Evolutionary conservation across 2,888 invertebrate species (phyloP).

Genomic region (Stenodema calcarata): DNA sequence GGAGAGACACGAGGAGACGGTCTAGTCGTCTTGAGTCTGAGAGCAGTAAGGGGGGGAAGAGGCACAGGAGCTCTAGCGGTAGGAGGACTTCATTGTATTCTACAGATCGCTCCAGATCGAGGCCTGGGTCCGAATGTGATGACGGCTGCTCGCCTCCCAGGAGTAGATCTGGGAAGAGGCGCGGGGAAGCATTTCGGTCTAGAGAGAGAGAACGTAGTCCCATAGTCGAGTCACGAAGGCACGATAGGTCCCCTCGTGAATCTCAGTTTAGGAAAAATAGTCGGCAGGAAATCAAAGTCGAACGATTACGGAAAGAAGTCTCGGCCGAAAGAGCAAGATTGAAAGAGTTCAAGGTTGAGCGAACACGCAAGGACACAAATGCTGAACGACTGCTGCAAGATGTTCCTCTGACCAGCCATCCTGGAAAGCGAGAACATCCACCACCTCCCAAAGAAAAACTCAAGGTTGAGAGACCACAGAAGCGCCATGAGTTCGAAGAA

Average conservation of each 20-base stretch:
- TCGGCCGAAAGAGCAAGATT: background rate
- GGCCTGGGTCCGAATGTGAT: background rate
- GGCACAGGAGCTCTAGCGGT: background rate
- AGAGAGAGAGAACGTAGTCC: background rate
- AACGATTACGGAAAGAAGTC: background rate
- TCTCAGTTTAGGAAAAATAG: background rate
- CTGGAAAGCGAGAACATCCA: background rate
- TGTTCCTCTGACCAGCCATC: background rate
- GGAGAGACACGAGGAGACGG: background rate
- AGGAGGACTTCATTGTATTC: background rate
- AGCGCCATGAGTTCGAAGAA: conserved; percentile 27
- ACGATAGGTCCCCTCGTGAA: background rate
- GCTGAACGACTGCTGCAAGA: too few species aligned
- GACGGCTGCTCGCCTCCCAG: background rate
- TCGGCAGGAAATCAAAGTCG: background rate
- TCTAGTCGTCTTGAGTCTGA: background rate
- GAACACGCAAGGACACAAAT: background rate
- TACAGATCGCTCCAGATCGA: background rate
- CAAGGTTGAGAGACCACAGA: background rate
- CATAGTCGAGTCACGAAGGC: background rate
- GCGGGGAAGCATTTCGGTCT: background rate
- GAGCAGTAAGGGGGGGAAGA: background rate
- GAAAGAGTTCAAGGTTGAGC: background rate
- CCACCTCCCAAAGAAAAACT: background rate
- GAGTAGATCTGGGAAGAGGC: background rate